Evolutionary conservation across 1,140 invertebrate species (phyloP).

Genomic region (Drosophila repleta): DNA sequence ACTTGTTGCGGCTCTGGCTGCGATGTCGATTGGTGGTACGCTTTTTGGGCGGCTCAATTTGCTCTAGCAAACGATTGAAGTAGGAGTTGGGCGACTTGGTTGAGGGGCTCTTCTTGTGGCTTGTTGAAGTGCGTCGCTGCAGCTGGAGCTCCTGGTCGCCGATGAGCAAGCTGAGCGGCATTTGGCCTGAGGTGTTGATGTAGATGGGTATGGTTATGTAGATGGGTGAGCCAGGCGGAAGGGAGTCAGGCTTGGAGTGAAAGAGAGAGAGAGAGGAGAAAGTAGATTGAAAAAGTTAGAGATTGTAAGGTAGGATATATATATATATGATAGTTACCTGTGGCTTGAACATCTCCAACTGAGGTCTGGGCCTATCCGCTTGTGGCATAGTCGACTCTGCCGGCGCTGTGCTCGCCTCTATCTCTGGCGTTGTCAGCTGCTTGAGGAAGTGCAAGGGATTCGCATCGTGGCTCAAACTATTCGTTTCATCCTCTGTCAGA

Average conservation of each 20-base stretch:
- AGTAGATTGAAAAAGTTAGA: too few species aligned
- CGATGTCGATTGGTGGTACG: slow-evolving; percentile 66
- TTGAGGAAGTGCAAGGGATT: slow-evolving; percentile 72
- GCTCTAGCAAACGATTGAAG: slow-evolving; percentile 58
- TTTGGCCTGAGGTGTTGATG: slow-evolving; percentile 55
- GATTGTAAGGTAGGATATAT: too few species aligned
- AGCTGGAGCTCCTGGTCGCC: slow-evolving; percentile 59
- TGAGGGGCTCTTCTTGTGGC: slow-evolving; percentile 17
- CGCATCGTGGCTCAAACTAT: slow-evolving; percentile 56
- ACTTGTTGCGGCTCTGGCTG: slow-evolving; percentile 55
- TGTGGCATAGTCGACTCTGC: slow-evolving; percentile 10
- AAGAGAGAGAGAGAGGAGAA: not conserved
- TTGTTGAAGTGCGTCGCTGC: slow-evolving; percentile 9
- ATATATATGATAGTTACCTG: slow-evolving; percentile 1
- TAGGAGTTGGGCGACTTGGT: slow-evolving; percentile 65
- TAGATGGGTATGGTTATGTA: slow-evolving; percentile 77
- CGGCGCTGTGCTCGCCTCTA: not conserved
- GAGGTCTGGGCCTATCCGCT: not conserved
- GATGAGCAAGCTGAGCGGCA: slow-evolving; percentile 57
- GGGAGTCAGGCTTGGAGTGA: not conserved
- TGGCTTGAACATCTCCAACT: slow-evolving; percentile 9
- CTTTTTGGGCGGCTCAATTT: slow-evolving; percentile 51
- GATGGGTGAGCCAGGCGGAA: slow-evolving; percentile 49
- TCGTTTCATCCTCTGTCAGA: slow-evolving; percentile 53
- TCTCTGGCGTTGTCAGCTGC: not conserved